Evolutionary conservation across 1,140 invertebrate species (phyloP).

Genomic region (Onthophagus taurus): DNA sequence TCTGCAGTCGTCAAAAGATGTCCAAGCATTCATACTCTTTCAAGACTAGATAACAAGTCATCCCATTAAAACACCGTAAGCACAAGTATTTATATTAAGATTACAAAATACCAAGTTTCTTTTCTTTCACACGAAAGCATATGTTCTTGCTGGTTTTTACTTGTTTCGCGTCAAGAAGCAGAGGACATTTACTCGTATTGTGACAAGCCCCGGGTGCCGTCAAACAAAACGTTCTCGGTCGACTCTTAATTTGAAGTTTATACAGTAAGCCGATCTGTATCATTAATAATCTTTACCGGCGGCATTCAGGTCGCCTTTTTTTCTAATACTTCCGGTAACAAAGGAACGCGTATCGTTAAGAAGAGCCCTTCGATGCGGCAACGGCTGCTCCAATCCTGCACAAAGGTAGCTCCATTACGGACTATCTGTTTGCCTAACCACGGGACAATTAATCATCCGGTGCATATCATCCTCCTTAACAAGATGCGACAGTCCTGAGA

Average conservation of each 20-base stretch:
- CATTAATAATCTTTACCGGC: constrained; percentile 26
- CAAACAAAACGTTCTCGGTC: constrained; percentile 12
- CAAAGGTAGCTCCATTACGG: constrained; percentile 19
- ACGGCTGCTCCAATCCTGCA: too few species aligned
- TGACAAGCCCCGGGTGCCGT: neutral
- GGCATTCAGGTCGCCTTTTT: constrained; percentile 16
- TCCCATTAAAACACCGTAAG: too few species aligned
- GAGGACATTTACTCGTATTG: neutral
- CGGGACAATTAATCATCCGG: constrained; percentile 25
- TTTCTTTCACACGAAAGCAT: too few species aligned
- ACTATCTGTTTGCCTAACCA: constrained; percentile 18
- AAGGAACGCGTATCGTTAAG: constrained; percentile 19
- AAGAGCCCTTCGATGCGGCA: constrained; percentile 11
- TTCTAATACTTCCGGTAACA: constrained; percentile 28
- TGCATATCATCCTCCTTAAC: constrained; percentile 28
- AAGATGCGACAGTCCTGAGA: constrained; percentile 22
- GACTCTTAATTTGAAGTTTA: constrained; percentile 18
- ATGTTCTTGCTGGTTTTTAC: too few species aligned
- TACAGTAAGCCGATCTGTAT: constrained; percentile 22
- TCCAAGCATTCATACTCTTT: too few species aligned
- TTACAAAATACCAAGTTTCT: too few species aligned
- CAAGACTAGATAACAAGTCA: too few species aligned
- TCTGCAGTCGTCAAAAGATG: too few species aligned
- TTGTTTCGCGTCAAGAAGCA: too few species aligned
- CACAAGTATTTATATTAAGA: too few species aligned